Evolutionary conservation across 2,797 vertebrate genomes (phyloP), one percentile per base, ranked within the genome.

Genomic region (Lophotriccus pileatus): DNA sequence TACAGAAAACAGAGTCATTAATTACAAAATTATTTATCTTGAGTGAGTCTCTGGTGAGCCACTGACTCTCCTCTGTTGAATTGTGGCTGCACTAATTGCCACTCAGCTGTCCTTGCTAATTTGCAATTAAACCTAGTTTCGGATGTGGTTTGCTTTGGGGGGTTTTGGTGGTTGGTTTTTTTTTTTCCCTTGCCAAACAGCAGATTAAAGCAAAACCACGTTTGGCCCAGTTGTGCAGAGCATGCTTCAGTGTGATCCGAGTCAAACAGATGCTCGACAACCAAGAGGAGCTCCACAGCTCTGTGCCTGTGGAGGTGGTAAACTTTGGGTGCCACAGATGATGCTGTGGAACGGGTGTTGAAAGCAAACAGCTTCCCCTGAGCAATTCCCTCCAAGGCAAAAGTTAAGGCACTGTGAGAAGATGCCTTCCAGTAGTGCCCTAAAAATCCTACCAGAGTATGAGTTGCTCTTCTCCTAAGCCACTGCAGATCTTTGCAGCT

Each of bases 211-310:
- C 52, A 73, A 79, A 92, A 27, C 18, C 10, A 22, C 12, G 88
- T 89, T 72, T 50, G 74, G 56, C 21, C 20, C 8, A 28, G 1
- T 74, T 14, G 6, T 59, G 32, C 34, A 72, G 43, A 84, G 58
- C 0, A 0, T 43, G 9, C 20, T 34, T 79, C 28, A 3, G 16
- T 41, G 67, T 87, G 50, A 36, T 28, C 27, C 0, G 4, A 75
- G 50, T 76, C 55, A 60, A 46, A 43, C 6, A 55, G 68, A 17
- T 78, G 24, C 24, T 75, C 68, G 55, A 68, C 8, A 52, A 4
- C 27, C 37, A 41, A 59, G 32, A 66, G 24, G 34, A 77, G 52
- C 52, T 85, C 28, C 56, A 14, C 37, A 62, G 17, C 34, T 9
- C 49, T 32, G 2, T 74, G 30, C 24, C 60, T 60, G 24, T 44